Base-by-base conservation (phyloP, 2,888 invertebrate genomes). In the Drosophila ustulata region DNA sequence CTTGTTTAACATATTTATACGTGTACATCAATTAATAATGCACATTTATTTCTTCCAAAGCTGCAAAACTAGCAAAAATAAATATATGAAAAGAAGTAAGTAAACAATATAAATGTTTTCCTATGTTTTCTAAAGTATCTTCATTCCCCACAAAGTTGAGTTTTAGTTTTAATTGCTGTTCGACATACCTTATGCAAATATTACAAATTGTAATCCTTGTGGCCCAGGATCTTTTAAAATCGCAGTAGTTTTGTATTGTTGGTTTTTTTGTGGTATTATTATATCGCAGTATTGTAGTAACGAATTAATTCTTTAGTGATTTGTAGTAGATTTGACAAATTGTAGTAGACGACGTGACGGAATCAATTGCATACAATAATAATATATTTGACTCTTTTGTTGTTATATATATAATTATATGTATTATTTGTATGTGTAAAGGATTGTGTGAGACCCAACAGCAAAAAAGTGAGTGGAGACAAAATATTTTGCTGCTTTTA, bases 261-360 rank as follows among this genome's bases (percentile, higher is more conserved):
- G 26, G 39, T 8, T 28, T 49, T 13, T 51, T 50, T 13, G 39
- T 57, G 6, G 25, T 34, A 3, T 25, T 26, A 34, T 34, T 50
- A 23, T 70, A 56, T 53, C 74, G 75, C 56, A 76, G 75, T 73
- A 46, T 61, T 70, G 66, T 66, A 67, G 62, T 73, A 65, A 71
- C 71, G 65, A 55, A 18, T 41, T 50, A 43, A 9, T 51, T 57
- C 28, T 59, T 62, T 46, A 18, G 68, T 50, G 52, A 41, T 13
- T 50, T 53, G 56, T 53, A 73, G 75, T 78, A 74, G 55, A 75
- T 80, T 80, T 84, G 79, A 88, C 90, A 89, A 88, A 90, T 87
- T 87, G 90, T 84, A 87, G 90, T 89, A 88, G 90, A 80, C 90
- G 90, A 75, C 85, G 85, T 88, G 85, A 85, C 85, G 85, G 85